phyloP scores from a whole-genome alignment of 2,113 vertebrate species.

The Caranx melampygus region DNA sequence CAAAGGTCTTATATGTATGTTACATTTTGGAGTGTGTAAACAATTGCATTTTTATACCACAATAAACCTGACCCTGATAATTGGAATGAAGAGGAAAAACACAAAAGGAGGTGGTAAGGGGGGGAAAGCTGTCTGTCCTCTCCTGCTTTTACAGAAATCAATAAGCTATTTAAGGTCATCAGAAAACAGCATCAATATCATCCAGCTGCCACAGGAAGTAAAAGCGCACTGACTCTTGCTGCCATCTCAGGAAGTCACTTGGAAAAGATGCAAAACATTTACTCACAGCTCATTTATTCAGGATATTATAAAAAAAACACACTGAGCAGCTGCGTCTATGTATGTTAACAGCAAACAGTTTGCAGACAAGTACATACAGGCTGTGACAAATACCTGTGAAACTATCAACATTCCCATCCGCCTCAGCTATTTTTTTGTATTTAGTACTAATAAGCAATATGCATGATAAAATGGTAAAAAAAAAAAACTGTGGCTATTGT shows the following conservation, averaged over 20 bases:
- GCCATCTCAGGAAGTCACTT: background rate
- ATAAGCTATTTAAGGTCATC: constrained; percentile 80
- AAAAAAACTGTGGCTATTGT: too few species aligned
- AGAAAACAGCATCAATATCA: constrained; percentile 63
- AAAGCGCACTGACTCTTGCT: constrained; percentile 31
- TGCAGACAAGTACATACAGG: background rate
- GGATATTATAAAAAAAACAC: constrained; percentile 3
- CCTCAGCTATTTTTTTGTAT: background rate
- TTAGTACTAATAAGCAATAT: background rate
- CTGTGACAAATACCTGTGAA: background rate
- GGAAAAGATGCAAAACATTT: constrained; percentile 15
- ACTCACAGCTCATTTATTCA: constrained; percentile 14
- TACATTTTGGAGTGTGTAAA: constrained; percentile 55
- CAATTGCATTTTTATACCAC: constrained; percentile 57
- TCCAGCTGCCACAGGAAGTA: constrained; percentile 34
- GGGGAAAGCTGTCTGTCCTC: constrained; percentile 40
- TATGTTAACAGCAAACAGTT: constrained; percentile 4
- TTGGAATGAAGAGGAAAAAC: constrained; percentile 50
- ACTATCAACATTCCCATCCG: background rate
- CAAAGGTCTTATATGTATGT: constrained; percentile 35
- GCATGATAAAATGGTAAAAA: background rate
- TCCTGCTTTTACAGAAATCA: constrained; percentile 74
- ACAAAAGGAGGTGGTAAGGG: constrained; percentile 46
- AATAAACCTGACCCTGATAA: constrained; percentile 61
- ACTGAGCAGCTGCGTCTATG: background rate